These are phyloP conservation scores for Ephydatia muelleri DNA, from an alignment of 37 sponge, comb jelly and placozoan genomes.

Conservation along the genomic window DNA sequence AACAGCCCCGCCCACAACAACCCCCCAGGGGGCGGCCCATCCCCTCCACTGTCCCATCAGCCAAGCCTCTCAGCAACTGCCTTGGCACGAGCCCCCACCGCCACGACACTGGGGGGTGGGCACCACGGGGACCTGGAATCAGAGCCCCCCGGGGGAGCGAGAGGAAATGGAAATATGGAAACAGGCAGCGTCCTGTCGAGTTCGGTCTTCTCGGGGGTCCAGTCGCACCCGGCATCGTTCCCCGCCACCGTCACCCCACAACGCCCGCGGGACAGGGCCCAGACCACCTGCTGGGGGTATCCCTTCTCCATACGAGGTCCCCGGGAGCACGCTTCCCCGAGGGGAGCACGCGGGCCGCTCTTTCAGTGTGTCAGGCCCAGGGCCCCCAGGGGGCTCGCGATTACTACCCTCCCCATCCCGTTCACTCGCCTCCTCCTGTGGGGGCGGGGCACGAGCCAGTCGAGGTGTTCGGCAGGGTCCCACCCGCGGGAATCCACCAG, in stretches of 20 bases:
- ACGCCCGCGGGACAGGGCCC: conserved; percentile 2
- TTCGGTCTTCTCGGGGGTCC: not conserved
- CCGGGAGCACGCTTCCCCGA: conserved; percentile 18
- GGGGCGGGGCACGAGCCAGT: not conserved
- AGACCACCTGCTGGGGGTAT: conserved; percentile 2
- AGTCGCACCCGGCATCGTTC: not conserved
- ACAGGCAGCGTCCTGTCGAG: not conserved
- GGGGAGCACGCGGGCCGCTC: conserved; percentile 1
- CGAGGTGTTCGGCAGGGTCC: not conserved
- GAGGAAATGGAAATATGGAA: not conserved
- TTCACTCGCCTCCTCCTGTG: conserved; percentile 35
- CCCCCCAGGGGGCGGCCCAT: not conserved
- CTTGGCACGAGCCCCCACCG: not conserved
- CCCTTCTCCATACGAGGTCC: conserved; percentile 54
- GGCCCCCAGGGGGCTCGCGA: not conserved
- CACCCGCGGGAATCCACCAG: not conserved
- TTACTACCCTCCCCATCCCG: conserved; percentile 27
- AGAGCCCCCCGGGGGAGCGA: no score
- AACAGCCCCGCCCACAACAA: not conserved
- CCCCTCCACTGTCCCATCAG: conserved; percentile 12
- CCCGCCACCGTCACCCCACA: not conserved
- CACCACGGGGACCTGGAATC: not conserved
- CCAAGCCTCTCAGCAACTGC: not conserved
- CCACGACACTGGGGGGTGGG: not conserved
- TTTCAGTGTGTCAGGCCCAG: not conserved